Base-by-base conservation (phyloP, 2,888 invertebrate species). In the Malthinus flaveolus region DNA sequence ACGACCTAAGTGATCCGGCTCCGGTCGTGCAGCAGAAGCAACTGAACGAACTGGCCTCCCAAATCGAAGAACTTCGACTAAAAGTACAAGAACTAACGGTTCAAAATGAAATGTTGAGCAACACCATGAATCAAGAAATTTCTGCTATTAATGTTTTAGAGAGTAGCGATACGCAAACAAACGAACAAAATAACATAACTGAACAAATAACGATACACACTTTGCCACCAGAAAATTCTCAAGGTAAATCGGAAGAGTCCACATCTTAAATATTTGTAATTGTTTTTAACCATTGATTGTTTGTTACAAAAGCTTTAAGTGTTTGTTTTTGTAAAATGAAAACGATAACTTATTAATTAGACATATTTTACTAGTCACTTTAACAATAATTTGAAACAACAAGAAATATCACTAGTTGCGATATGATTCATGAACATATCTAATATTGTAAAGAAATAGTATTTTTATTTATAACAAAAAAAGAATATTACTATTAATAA, bases 21-120 rank as follows among this genome's bases (percentile, higher is more conserved):
- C 51, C 42, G 36, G 15, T 39, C 61, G 65, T 39, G 69, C 73
- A 66, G 51, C 76, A 75, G 59, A 73, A 75, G 35, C 73, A 76
- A 59, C 70, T 78, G 46, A 74, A 73, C 33, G 73, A 75, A 59
- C 62, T 78, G 32, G 76, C 75, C 1, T 73, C 75, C 3, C 75
- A 78, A 67, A 72, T 78, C 37, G 73, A 77, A 64, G 72, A 77
- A 51, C 68, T 78, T 33, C 68, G 73, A 55, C 70, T 69, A 10
- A 68, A 73, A 56, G 71, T 78, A 12, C 74, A 77, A 42, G 71
- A 74, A 62, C 65, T 78, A 6, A 72, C 73, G 12, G 73, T 69
- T 1, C 75, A 78, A 64, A 78, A 61, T 36, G 52, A 61, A 33
- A 42, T 55, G 31, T 45, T 60, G 23, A 60, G 52, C 36, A 46